Evolutionary conservation across 2,888 invertebrate genomes (phyloP).

Genomic region (Andricus curvator): DNA sequence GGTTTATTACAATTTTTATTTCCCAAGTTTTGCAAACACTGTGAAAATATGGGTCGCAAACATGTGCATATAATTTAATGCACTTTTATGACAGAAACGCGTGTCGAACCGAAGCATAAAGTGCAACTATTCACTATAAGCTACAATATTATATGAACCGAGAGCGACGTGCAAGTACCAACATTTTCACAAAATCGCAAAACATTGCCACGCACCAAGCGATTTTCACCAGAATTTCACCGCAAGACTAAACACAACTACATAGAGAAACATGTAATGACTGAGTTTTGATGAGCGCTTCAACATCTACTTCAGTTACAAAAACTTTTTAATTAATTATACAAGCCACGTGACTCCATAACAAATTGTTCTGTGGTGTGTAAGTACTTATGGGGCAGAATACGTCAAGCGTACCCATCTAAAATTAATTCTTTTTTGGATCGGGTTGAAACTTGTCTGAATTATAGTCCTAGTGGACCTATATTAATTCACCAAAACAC

Average conservation of each 20-base stretch:
- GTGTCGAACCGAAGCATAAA: background rate
- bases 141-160: constrained; percentile 8
- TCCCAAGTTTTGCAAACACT: background rate
- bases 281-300: background rate
- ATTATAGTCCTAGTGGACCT: no score
- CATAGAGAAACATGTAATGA: constrained; percentile 11
- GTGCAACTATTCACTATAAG: constrained; percentile 2
- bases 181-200: constrained; percentile 9
- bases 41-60: background rate
- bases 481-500: no score
- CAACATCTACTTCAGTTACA: background rate
- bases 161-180: background rate
- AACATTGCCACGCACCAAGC: constrained; percentile 26
- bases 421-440: no score
- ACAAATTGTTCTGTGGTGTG: background rate
- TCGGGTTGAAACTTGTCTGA: no score
- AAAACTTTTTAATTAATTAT: constrained; percentile 13
- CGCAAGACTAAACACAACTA: constrained; percentile 1
- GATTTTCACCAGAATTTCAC: constrained; percentile 26
- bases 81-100: background rate
- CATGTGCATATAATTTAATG: background rate
- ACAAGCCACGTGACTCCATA: background rate
- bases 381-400: background rate
- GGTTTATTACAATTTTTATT: background rate
- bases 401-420: no score